A percentile compares a stretch with the other conserved stretches of the same genome.
Conservation (phyloP, 2,113 vertebrate species). For the Tragelaphus strepsiceros region DNA sequence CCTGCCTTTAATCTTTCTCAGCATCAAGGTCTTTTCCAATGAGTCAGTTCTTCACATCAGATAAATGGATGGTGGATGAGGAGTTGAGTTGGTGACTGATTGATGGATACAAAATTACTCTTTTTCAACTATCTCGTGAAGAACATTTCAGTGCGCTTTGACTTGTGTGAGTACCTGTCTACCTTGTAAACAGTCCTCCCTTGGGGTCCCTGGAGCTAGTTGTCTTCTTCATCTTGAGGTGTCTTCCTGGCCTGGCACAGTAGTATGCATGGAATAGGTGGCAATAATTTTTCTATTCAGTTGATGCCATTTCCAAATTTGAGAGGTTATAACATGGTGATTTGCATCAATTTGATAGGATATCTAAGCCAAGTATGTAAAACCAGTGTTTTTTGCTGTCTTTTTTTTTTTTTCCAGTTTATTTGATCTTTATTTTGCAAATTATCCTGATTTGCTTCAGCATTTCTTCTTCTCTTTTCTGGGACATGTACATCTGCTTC, state of each 20-base stretch:
- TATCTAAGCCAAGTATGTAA: not conserved
- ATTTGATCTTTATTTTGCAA: slow-evolving; percentile 53
- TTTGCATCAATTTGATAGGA: not conserved
- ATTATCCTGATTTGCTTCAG: slow-evolving; percentile 48
- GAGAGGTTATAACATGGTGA: not conserved
- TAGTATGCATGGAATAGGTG: not conserved
- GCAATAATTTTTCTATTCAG: not conserved
- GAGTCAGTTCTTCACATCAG: not conserved
- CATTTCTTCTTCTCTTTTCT: slow-evolving; percentile 46
- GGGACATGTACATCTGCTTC: slow-evolving; percentile 64
- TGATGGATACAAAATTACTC: not conserved
- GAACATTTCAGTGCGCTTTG: not conserved
- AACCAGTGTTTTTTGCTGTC: not conserved
- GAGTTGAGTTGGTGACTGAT: not conserved
- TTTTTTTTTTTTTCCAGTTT: not conserved
- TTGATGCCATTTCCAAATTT: not conserved
- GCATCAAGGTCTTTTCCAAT: not conserved
- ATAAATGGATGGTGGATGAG: not conserved
- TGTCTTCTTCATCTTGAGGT: not conserved
- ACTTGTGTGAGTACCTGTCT: not conserved
- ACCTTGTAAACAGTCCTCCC: not conserved
- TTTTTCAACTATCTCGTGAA: not conserved
- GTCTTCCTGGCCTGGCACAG: not conserved
- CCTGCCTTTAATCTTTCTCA: not conserved
- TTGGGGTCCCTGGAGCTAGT: not conserved